phyloP scores from a whole-genome alignment of 2,113 vertebrate species.

The Eulemur macaco region DNA sequence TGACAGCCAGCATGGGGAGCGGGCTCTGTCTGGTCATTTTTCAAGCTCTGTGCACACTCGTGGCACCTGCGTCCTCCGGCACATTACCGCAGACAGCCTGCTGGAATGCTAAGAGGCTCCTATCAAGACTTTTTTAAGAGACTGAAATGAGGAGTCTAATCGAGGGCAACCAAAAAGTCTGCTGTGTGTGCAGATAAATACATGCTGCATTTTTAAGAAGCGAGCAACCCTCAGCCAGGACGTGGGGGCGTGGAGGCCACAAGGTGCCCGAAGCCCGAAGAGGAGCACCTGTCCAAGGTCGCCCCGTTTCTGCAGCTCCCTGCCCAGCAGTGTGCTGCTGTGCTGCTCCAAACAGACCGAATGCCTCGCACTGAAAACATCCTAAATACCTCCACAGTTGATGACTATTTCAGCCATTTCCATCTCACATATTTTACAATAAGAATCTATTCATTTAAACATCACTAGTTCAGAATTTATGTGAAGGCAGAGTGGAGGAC shows the following conservation, averaged over 20 bases:
- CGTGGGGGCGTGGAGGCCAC: rapidly evolving
- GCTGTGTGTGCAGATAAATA: constrained; percentile 26
- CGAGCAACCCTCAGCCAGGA: background rate
- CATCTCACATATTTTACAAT: rapidly evolving
- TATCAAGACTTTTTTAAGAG: background rate
- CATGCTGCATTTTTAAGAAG: rapidly evolving
- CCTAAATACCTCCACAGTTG: rapidly evolving
- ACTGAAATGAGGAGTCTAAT: constrained; percentile 26
- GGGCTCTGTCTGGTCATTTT: constrained; percentile 80
- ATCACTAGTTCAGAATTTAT: rapidly evolving
- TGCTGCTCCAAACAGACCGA: too few relatives aligned
- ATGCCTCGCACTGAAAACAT: background rate
- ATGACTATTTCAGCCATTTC: rapidly evolving
- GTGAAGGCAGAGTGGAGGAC: rapidly evolving
- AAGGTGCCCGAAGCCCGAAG: rapidly evolving
- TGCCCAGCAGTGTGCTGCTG: rapidly evolving
- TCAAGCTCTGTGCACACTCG: constrained; percentile 80
- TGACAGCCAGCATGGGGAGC: constrained; percentile 68
- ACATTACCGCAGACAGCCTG: constrained; percentile 61
- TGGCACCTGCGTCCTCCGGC: constrained; percentile 66
- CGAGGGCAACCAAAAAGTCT: background rate
- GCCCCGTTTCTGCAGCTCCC: background rate
- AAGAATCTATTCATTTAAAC: rapidly evolving
- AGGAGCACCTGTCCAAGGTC: background rate
- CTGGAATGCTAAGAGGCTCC: constrained; percentile 76